Percentiles rank a stretch among this genome's conserved stretches.
Evolutionary conservation across 2,888 invertebrate genomes (phyloP).

Genomic region (Rhamphomyia laevipes): DNA sequence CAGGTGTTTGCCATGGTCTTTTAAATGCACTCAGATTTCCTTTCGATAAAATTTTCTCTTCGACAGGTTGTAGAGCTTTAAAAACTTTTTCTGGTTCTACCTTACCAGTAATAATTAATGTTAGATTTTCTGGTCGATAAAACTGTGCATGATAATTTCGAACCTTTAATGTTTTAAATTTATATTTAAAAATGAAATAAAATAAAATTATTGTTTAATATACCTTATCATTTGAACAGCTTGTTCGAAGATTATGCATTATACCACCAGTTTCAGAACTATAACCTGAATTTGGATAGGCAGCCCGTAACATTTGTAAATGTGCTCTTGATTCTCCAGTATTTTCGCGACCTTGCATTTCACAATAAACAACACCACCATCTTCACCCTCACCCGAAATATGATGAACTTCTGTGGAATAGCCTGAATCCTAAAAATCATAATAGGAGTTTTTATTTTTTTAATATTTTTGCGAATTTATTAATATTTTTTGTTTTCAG

Average conservation of each 20-base stretch:
- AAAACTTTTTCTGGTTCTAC: constrained; percentile 66
- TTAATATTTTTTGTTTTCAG: constrained; percentile 5
- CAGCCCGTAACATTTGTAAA: constrained; percentile 49
- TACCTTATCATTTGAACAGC: constrained; percentile 71
- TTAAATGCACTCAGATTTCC: constrained; percentile 38
- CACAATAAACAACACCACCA: constrained; percentile 91
- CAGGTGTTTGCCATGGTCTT: constrained; percentile 64
- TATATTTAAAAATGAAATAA: constrained; percentile 17
- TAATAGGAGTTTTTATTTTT: no score
- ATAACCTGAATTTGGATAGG: constrained; percentile 77
- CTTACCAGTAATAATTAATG: constrained; percentile 71
- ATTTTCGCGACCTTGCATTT: constrained; percentile 83
- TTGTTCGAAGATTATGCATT: constrained; percentile 69
- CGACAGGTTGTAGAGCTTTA: constrained; percentile 54
- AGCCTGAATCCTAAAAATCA: constrained; percentile 61
- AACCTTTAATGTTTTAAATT: constrained; percentile 44
- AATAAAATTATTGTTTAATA: neutral
- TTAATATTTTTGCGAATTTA: neutral
- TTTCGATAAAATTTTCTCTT: constrained; percentile 58
- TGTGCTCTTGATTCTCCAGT: constrained; percentile 61
- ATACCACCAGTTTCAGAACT: constrained; percentile 76
- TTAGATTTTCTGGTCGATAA: constrained; percentile 80
- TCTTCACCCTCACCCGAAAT: constrained; percentile 78
- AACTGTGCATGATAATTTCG: constrained; percentile 70
- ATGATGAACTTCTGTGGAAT: constrained; percentile 84